These are phyloP conservation scores for Taurulus bubalis DNA, from an alignment of 2,113 vertebrate species.

Conservation along the genomic window DNA sequence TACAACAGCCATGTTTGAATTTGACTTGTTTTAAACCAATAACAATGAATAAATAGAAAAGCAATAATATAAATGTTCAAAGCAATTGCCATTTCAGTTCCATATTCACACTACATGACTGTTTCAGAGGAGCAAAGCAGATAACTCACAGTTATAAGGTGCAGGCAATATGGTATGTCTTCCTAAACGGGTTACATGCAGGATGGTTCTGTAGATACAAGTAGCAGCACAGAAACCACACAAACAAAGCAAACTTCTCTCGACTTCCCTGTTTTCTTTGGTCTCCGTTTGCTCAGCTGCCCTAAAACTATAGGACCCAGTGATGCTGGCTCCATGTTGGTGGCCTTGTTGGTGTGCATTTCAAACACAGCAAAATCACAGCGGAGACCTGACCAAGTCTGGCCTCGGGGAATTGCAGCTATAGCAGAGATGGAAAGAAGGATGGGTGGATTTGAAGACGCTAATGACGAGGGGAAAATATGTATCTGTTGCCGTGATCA, in stretches of 20 bases:
- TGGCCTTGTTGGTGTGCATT: no score
- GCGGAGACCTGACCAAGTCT: constrained; percentile 38
- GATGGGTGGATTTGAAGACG: constrained; percentile 4
- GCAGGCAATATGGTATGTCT: background rate
- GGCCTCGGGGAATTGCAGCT: constrained; percentile 12
- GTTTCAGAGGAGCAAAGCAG: background rate
- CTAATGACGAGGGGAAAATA: background rate
- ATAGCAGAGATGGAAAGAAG: constrained; percentile 13
- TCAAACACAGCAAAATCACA: constrained; percentile 53
- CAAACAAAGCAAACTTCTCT: constrained; percentile 2
- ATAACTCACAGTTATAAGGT: background rate
- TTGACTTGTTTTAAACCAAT: background rate
- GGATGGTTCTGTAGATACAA: background rate
- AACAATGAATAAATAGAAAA: background rate
- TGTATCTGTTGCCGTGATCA: background rate
- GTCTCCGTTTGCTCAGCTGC: constrained; percentile 11
- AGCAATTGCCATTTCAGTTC: background rate
- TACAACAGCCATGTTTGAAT: background rate
- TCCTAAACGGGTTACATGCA: background rate
- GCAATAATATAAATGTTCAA: background rate
- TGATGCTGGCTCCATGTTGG: constrained; percentile 34
- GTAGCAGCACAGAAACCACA: background rate
- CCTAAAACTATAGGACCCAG: constrained; percentile 22
- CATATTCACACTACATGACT: background rate
- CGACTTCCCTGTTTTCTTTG: background rate